These are phyloP conservation scores for Cassiopea xamachana DNA, from an alignment of 30 jellyfish, hydroid and myxozoan genomes.

Conservation along the genomic window DNA sequence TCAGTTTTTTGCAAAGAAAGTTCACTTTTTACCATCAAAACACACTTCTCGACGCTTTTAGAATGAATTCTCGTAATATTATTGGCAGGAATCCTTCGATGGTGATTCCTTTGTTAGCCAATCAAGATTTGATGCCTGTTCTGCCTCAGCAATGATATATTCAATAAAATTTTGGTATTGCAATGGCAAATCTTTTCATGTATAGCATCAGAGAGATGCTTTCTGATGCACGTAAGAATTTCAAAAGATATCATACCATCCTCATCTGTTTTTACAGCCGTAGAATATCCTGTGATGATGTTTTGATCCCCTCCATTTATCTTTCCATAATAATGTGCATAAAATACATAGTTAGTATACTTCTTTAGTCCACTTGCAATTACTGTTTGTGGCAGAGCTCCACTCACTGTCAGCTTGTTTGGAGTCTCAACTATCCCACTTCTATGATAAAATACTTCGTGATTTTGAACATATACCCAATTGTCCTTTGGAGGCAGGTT, in stretches of 20 bases:
- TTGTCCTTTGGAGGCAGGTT: conserved; percentile 24
- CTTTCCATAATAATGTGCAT: conserved; percentile 38
- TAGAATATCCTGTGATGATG: conserved; percentile 11
- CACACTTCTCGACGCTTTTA: too few relatives aligned
- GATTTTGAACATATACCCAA: conserved; percentile 17
- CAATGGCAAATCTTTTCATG: too few relatives aligned
- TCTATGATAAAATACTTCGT: conserved; percentile 21
- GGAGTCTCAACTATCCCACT: background rate
- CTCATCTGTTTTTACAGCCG: conserved; percentile 26
- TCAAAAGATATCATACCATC: conserved; percentile 7
- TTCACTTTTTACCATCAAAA: too few relatives aligned
- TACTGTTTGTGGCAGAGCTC: conserved; percentile 29
- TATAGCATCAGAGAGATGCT: too few relatives aligned
- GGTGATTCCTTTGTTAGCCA: too few relatives aligned
- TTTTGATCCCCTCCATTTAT: conserved; percentile 9
- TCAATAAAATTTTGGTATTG: too few relatives aligned
- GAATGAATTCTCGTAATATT: too few relatives aligned
- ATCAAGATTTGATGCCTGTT: too few relatives aligned
- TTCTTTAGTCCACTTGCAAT: conserved; percentile 23
- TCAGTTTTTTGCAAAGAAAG: too few relatives aligned
- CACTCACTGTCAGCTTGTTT: background rate
- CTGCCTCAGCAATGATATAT: too few relatives aligned
- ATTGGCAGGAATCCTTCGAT: too few relatives aligned
- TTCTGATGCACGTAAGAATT: too few relatives aligned
- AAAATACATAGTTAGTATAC: conserved; percentile 36